Conservation (phyloP, 1,140 invertebrate genomes). For the Hetaerina americana region DNA sequence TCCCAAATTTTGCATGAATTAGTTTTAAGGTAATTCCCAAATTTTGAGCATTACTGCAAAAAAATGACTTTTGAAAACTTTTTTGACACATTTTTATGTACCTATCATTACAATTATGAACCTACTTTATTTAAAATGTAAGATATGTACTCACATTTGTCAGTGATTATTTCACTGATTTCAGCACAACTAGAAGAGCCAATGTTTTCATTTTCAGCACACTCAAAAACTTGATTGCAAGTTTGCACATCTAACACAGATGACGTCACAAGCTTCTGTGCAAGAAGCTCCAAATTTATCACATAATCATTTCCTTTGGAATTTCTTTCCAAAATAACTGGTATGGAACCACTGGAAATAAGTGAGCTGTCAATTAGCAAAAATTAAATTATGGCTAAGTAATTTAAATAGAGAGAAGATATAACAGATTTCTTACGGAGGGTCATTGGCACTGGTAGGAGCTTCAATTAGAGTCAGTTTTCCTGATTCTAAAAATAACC, state of each 20-base stretch:
- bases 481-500: neutral
- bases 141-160: too few species aligned
- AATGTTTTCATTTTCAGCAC: neutral
- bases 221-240: neutral
- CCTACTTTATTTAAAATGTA: too few species aligned
- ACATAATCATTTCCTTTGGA: neutral
- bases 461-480: neutral
- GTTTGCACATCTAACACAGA: neutral
- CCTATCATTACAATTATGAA: too few species aligned
- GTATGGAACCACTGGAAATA: neutral
- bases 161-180: too few species aligned
- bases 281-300: neutral
- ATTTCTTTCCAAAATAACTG: neutral
- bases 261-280: neutral
- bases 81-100: too few species aligned
- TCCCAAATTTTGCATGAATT: too few species aligned
- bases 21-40: too few species aligned
- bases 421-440: neutral
- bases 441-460: neutral
- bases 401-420: neutral
- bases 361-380: neutral
- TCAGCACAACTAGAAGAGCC: too few species aligned
- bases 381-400: too few species aligned
- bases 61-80: too few species aligned
- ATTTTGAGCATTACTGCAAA: too few species aligned